Percentiles rank a stretch among this genome's conserved stretches.
These are phyloP conservation scores for Epiblema foenella DNA, from an alignment of 2,888 invertebrate genomes.

Conservation along the genomic window DNA sequence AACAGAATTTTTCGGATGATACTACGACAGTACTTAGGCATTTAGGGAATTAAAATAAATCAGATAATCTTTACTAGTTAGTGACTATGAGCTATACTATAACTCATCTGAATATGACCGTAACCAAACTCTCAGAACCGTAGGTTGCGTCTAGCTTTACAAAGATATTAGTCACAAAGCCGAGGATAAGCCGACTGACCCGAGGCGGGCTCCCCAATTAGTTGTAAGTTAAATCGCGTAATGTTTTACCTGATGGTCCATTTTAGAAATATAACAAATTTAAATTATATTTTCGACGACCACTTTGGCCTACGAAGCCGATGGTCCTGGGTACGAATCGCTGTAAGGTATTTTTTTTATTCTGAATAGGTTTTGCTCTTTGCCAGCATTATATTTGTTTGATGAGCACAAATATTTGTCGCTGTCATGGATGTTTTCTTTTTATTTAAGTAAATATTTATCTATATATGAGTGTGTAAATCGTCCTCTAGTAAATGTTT, in stretches of 20 bases:
- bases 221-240: background rate
- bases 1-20: no score
- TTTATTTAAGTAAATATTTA: no score
- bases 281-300: no score
- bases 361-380: no score
- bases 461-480: no score
- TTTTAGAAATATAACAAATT: background rate
- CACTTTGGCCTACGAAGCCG: no score
- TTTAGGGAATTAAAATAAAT: background rate
- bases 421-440: no score
- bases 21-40: background rate
- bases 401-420: no score
- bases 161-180: slow-evolving; percentile 16
- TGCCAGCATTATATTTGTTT: no score
- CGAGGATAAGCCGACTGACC: background rate
- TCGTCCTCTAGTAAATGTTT: no score
- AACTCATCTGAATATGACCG: background rate
- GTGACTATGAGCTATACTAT: background rate
- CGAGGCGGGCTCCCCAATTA: slow-evolving; percentile 14
- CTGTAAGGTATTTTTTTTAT: no score
- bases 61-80: background rate
- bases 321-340: no score
- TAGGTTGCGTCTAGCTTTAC: background rate
- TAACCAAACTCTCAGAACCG: background rate
- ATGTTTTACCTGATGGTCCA: slow-evolving; percentile 2